Conservation (phyloP, 2,113 vertebrate genomes). For the Carettochelys insculpta region DNA sequence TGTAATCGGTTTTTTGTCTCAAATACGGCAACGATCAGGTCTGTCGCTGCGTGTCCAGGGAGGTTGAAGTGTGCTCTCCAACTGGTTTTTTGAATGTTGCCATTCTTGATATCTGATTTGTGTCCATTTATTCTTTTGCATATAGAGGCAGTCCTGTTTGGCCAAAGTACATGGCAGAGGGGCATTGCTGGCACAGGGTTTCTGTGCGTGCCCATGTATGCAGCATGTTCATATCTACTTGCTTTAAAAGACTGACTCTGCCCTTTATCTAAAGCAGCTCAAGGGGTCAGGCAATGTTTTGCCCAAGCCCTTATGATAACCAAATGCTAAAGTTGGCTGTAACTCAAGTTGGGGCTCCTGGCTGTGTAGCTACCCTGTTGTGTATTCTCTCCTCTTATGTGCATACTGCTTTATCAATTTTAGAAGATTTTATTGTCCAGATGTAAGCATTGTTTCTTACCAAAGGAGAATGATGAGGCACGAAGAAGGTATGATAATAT, state of each 20-base stretch:
- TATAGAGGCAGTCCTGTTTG: too few relatives aligned
- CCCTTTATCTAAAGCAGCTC: background rate
- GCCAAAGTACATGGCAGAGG: too few relatives aligned
- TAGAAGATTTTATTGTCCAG: conserved; percentile 1
- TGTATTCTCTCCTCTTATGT: background rate
- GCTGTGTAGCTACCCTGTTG: background rate
- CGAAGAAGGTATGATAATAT: background rate
- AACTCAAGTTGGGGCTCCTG: background rate
- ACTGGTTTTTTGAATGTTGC: too few relatives aligned
- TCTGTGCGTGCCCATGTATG: background rate
- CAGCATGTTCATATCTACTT: fast-evolving
- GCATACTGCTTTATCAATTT: background rate
- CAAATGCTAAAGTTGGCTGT: background rate
- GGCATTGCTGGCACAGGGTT: too few relatives aligned
- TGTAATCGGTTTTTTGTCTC: too few relatives aligned
- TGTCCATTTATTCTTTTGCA: too few relatives aligned
- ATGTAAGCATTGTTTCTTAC: conserved; percentile 18
- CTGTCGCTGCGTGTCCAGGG: too few relatives aligned
- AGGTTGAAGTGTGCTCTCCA: too few relatives aligned
- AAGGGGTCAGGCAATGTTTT: background rate
- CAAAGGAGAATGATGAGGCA: conserved; percentile 38
- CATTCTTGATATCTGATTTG: too few relatives aligned
- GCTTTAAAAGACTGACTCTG: background rate
- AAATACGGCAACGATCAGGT: too few relatives aligned
- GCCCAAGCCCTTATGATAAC: background rate